Base-by-base conservation (phyloP, 2,113 vertebrate species). In the Zapornia atra region DNA sequence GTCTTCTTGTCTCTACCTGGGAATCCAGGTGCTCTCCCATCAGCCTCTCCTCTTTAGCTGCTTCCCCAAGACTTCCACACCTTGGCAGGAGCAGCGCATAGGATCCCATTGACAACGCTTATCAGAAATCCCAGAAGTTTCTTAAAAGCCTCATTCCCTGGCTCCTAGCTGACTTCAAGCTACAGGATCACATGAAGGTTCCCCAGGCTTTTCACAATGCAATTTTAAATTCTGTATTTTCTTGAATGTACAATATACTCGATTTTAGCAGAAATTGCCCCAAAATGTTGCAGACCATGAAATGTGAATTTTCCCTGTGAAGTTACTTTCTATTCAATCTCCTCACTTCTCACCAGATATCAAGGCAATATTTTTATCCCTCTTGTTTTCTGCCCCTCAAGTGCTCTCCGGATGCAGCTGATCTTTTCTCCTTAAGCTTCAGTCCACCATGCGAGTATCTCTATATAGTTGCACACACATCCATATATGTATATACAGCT, bases 241-340 rank as follows among this genome's bases (percentile, higher is more conserved):
- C 44, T 76, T 91, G 34, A 36, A 56, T 79, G 26, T 57, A 91
- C 65, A 82, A 36, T 71, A 76, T 12, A 90, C 72, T 56, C 89
- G 64, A 60, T 64, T 94, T 95, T 85, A 82, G 91, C 48, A 96
- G 61, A 91, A 96, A 92, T 89, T 84, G 40, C 29, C 69, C 63
- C 61, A 42, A 92, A 94, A 96, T 20, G 10, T 89, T 82, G 81
- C 73, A 56, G 21, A 57, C 15, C 64, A 66, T 51, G 54, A 94
- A 92, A 94, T 46, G 61, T 68, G 83, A 82, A 68, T 95, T 95
- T 56, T 94, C 42, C 29, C 33, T 48, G 80, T 29, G 60, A 94
- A 88, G 88, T 63, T 77, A 90, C 80, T 83, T 53, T 82, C 86
- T 81, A 68, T 75, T 87, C 80, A 71, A 53, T 86, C 81, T 48